A percentile compares a stretch with the other conserved stretches of the same genome.
Conservation (phyloP, 2,797 vertebrate genomes). For the Anniella stebbinsi region DNA sequence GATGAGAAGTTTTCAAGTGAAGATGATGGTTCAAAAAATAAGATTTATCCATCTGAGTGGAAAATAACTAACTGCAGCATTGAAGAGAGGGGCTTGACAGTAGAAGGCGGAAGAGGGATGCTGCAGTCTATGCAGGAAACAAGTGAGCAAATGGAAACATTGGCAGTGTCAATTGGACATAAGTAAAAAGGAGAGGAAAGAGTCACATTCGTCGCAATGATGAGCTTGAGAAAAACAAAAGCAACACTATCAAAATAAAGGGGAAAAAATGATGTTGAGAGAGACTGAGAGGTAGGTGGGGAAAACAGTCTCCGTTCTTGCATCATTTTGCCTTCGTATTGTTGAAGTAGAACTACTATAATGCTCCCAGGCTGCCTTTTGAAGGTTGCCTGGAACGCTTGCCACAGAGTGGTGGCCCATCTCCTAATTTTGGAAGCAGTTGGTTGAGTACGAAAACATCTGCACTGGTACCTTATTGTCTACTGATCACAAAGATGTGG, state of each 20-base stretch:
- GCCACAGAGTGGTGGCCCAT: not conserved
- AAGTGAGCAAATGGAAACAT: not conserved
- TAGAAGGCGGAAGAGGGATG: not conserved
- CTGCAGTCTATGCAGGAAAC: not conserved
- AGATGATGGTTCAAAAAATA: not conserved
- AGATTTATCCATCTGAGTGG: not conserved
- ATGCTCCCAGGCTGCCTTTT: not conserved
- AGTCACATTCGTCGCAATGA: not conserved
- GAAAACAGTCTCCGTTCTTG: not conserved
- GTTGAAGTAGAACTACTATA: not conserved
- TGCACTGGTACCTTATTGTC: not conserved
- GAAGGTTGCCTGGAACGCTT: not conserved
- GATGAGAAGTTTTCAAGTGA: not conserved
- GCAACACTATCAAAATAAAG: not conserved
- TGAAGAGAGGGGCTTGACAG: not conserved
- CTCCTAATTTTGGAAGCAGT: not conserved
- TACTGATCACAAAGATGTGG: not conserved
- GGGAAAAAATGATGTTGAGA: not conserved
- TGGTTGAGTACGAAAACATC: not conserved
- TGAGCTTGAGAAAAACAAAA: not conserved
- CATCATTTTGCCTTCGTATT: not conserved
- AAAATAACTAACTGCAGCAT: not conserved
- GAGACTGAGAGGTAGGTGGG: not conserved
- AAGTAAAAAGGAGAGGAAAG: too few species aligned
- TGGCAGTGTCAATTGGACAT: not conserved